Percentiles rank a stretch among this genome's conserved stretches.
These are phyloP conservation scores for Rhinichthys osculus DNA, from an alignment of 2,797 vertebrate genomes.

Conservation along the genomic window DNA sequence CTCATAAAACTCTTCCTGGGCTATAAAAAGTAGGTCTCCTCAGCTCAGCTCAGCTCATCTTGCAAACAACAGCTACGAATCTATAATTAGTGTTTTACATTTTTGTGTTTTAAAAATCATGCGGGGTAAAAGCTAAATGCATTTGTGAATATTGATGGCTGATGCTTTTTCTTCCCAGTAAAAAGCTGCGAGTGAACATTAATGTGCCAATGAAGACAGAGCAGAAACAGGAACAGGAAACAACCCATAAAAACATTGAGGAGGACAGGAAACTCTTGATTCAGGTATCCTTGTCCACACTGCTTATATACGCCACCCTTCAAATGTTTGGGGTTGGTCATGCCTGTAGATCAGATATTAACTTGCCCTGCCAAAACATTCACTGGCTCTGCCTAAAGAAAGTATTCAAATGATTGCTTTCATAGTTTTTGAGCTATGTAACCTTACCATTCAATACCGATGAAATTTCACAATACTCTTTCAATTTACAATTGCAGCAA, in stretches of 20 bases:
- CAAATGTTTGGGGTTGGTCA: not conserved
- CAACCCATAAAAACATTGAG: slow-evolving; percentile 99
- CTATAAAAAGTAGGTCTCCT: slow-evolving; percentile 94
- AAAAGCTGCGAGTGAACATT: slow-evolving; percentile 98
- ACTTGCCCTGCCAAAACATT: not conserved
- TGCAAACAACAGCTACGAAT: not conserved
- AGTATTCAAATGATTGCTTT: too few relatives aligned
- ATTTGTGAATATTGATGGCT: not conserved
- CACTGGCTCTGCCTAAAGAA: not conserved
- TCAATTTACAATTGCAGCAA: too few relatives aligned
- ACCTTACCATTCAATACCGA: too few relatives aligned
- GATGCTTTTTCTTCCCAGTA: slow-evolving; percentile 74
- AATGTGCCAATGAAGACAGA: slow-evolving; percentile 99
- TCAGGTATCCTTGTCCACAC: slow-evolving; percentile 78
- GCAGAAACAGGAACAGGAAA: slow-evolving; percentile 99
- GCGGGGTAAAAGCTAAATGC: not conserved
- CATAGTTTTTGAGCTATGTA: too few relatives aligned
- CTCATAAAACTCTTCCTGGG: slow-evolving; percentile 98
- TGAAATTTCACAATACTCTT: too few relatives aligned
- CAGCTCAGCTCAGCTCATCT: not conserved
- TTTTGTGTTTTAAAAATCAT: not conserved
- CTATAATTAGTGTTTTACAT: not conserved
- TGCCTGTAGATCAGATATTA: not conserved
- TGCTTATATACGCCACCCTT: not conserved
- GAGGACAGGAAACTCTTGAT: slow-evolving; percentile 97